These are phyloP conservation scores for Agrotis exclamationis DNA, from an alignment of 2,888 invertebrate genomes.

Conservation along the genomic window DNA sequence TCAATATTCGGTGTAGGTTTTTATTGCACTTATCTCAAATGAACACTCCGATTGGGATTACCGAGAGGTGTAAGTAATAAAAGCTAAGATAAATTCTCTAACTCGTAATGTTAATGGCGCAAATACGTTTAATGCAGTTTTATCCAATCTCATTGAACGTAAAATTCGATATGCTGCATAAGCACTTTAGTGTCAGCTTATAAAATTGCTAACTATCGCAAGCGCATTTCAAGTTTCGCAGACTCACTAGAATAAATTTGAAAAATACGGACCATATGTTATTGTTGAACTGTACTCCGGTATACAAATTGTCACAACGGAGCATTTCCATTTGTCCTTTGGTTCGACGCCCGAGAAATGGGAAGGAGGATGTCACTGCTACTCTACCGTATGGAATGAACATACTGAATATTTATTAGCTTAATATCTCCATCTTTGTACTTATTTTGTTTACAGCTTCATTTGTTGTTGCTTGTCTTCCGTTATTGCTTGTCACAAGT, in stretches of 20 bases:
- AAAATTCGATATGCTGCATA: slow-evolving; percentile 22
- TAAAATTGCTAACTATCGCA: slow-evolving; percentile 24
- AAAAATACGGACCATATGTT: slow-evolving; percentile 50
- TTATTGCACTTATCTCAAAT: slow-evolving; percentile 30
- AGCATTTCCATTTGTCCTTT: slow-evolving; percentile 64
- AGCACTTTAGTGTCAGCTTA: slow-evolving; percentile 29
- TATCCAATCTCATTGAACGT: slow-evolving; percentile 31
- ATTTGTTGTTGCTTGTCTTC: slow-evolving; percentile 44
- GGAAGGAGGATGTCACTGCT: slow-evolving; percentile 57
- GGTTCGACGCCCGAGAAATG: slow-evolving; percentile 68
- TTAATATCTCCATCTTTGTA: slow-evolving; percentile 61
- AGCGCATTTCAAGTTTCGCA: slow-evolving; percentile 23
- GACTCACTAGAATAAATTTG: slow-evolving; percentile 50
- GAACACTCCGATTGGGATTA: slow-evolving; percentile 27
- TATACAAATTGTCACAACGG: slow-evolving; percentile 61
- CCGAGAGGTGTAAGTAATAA: slow-evolving; percentile 31
- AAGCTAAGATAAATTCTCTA: slow-evolving; percentile 32
- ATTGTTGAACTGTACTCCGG: slow-evolving; percentile 45
- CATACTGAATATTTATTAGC: slow-evolving; percentile 66
- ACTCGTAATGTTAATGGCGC: slow-evolving; percentile 21
- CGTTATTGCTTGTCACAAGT: slow-evolving; percentile 26
- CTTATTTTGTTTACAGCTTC: slow-evolving; percentile 43
- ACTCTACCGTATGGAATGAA: slow-evolving; percentile 54
- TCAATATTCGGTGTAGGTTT: slow-evolving; percentile 8
- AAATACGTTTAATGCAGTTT: slow-evolving; percentile 38